phyloP scores from a whole-genome alignment of 2,888 invertebrate species.

The Euplagia quadripunctaria region DNA sequence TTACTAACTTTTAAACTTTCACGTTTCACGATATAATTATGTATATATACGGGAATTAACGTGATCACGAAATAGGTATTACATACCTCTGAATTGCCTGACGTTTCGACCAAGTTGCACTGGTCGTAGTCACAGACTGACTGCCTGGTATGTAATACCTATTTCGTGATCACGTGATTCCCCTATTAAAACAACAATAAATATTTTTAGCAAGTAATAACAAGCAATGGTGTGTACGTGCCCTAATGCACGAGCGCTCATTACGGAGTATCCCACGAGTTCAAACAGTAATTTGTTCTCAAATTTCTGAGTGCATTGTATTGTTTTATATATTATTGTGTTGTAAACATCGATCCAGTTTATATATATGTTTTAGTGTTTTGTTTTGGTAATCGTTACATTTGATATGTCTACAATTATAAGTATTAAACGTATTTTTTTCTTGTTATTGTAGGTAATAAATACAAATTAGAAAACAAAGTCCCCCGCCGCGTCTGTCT shows the following conservation, averaged over 20 bases:
- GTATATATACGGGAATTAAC: too few relatives aligned
- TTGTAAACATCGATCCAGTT: background rate
- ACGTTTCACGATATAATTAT: too few relatives aligned
- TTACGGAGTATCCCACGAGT: conserved; percentile 62
- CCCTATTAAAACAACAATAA: too few relatives aligned
- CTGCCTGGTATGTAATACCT: too few relatives aligned
- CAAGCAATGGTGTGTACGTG: conserved; percentile 16
- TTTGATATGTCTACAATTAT: background rate
- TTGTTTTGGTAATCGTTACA: background rate
- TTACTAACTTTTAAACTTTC: too few relatives aligned
- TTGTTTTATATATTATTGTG: conserved; percentile 41
- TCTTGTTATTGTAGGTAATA: background rate
- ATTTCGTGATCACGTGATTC: too few relatives aligned
- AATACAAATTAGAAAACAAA: background rate
- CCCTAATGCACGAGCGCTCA: conserved; percentile 35
- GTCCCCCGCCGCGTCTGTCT: too few relatives aligned
- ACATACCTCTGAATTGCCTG: too few relatives aligned
- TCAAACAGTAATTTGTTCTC: conserved; percentile 62
- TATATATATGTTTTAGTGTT: background rate
- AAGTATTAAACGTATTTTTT: background rate
- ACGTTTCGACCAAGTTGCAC: too few relatives aligned
- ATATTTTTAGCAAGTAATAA: too few relatives aligned
- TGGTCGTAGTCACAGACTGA: too few relatives aligned
- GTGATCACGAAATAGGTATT: too few relatives aligned
- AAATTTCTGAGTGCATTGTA: conserved; percentile 66